These are phyloP conservation scores for Scomberomorus guttatus DNA, from an alignment of 2,797 vertebrate species.

Conservation along the genomic window DNA sequence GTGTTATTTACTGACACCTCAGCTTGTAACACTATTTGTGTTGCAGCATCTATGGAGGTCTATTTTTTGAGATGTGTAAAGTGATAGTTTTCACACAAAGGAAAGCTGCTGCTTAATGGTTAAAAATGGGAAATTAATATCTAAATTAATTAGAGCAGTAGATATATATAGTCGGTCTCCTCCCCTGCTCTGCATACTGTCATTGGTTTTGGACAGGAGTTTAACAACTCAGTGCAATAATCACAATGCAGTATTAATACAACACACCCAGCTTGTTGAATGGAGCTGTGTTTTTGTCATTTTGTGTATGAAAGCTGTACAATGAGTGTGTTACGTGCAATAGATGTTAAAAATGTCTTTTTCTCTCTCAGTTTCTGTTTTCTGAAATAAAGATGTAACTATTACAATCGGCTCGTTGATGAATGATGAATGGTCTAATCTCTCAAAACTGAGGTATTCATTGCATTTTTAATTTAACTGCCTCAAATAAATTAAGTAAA, in stretches of 20 bases:
- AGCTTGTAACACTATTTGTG: not conserved
- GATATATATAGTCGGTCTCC: not conserved
- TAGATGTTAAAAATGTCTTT: conserved; percentile 7
- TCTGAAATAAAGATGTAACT: conserved; percentile 20
- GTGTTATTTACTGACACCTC: not conserved
- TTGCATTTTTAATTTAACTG: not conserved
- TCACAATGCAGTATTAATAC: not conserved
- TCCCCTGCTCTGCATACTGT: not conserved
- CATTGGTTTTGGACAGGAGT: conserved; percentile 5
- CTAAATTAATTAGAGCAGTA: not conserved
- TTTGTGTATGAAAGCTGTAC: not conserved
- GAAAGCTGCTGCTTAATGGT: not conserved
- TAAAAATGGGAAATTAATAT: conserved; percentile 4
- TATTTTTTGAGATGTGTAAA: not conserved
- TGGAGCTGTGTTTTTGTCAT: not conserved
- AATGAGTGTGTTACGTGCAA: conserved; percentile 25
- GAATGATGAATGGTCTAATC: not conserved
- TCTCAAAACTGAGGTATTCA: not conserved
- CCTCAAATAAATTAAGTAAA: not conserved
- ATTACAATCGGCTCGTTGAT: not conserved
- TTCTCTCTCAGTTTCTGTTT: not conserved
- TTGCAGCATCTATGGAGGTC: not conserved
- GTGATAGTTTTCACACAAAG: not conserved
- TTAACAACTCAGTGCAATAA: not conserved
- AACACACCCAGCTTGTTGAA: conserved; percentile 1